Evolutionary conservation across 1,140 invertebrate species (phyloP).

Genomic region (Charaxes varanes): DNA sequence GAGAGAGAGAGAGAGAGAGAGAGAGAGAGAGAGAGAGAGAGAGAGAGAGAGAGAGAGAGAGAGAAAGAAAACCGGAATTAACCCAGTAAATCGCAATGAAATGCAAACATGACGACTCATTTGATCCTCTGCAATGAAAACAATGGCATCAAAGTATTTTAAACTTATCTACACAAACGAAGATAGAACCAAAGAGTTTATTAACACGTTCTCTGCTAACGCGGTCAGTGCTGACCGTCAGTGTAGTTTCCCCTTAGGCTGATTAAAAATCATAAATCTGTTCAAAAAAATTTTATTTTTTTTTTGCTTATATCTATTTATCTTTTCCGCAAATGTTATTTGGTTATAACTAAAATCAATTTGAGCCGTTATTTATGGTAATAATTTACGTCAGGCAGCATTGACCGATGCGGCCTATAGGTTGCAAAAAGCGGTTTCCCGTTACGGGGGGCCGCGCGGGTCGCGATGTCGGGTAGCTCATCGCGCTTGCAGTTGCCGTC

Average conservation of each 20-base stretch:
- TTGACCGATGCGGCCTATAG: conserved; percentile 15
- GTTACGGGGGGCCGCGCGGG: conserved; percentile 14
- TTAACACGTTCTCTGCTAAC: conserved; percentile 18
- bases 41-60: no score
- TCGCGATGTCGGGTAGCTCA: conserved; percentile 14
- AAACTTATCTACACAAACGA: no score
- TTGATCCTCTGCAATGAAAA: no score
- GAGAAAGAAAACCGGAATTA: no score
- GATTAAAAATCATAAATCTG: conserved; percentile 15
- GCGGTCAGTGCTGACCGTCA: conserved; percentile 18
- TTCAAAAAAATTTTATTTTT: conserved; percentile 12
- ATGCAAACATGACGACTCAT: no score
- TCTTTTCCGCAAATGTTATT: conserved; percentile 12
- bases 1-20: no score
- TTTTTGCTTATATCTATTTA: conserved; percentile 13
- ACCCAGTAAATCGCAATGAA: no score
- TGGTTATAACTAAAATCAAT: conserved; percentile 10
- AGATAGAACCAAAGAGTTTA: no score
- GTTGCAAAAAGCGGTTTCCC: conserved; percentile 8
- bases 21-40: no score
- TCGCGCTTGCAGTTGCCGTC: conserved; percentile 16
- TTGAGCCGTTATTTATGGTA: conserved; percentile 13
- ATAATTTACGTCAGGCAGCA: conserved; percentile 16
- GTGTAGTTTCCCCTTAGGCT: conserved; percentile 11
- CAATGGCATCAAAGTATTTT: no score